Evolutionary conservation across 37 sponge, comb jelly and placozoan genomes (phyloP).

Genomic region (Oopsacas minuta): DNA sequence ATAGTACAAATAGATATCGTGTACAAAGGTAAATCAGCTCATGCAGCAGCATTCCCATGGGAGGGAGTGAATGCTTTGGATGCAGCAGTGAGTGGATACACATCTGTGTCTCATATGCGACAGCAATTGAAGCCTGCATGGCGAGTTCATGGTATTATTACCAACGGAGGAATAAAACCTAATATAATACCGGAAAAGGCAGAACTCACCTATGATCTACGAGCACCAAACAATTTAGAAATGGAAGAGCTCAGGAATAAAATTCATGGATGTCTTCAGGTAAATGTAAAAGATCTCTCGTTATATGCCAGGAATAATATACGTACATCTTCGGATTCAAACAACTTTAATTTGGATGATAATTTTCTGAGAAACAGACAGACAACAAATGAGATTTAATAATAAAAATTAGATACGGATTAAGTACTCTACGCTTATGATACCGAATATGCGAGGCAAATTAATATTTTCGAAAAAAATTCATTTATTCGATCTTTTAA

Average conservation of each 20-base stretch:
- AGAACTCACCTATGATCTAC: constrained; percentile 29
- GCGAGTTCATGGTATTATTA: constrained; percentile 71
- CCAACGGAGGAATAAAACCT: constrained; percentile 59
- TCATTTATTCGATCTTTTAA: too few species aligned
- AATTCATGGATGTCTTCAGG: constrained; percentile 29
- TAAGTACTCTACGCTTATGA: too few species aligned
- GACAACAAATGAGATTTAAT: too few species aligned
- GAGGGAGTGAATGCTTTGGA: constrained; percentile 87
- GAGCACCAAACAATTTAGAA: constrained; percentile 43
- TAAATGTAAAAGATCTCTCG: too few species aligned
- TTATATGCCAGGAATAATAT: too few species aligned
- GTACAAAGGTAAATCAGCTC: constrained; percentile 30
- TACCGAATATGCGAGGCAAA: too few species aligned
- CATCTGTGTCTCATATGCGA: constrained; percentile 51
- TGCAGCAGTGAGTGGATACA: constrained; percentile 83
- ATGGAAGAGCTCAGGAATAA: constrained; percentile 33
- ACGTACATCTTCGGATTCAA: too few species aligned
- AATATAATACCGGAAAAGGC: constrained; percentile 65
- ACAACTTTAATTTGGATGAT: too few species aligned
- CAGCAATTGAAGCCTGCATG: constrained; percentile 81
- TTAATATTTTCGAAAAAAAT: too few species aligned
- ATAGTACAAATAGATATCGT: constrained; percentile 6
- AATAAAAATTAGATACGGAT: too few species aligned
- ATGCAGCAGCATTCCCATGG: constrained; percentile 44
- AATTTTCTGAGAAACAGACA: too few species aligned